A percentile compares a stretch with the other conserved stretches of the same genome.
These are phyloP conservation scores for Symphodus melops DNA, from an alignment of 2,113 vertebrate species.

Conservation along the genomic window DNA sequence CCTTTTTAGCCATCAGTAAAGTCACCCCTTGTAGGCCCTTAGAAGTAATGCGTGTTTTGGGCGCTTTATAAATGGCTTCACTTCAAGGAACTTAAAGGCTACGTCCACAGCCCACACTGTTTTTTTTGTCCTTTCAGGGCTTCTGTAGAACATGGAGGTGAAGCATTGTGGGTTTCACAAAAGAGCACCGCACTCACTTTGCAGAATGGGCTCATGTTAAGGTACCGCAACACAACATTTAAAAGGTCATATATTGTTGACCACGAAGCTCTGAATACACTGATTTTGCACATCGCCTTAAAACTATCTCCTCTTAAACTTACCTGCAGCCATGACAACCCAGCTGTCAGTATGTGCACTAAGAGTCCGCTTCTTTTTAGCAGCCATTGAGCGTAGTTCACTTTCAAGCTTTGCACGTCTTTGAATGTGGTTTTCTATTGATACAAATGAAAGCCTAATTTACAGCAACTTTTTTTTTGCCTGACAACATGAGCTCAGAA, in stretches of 20 bases:
- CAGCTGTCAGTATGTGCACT: conserved; percentile 72
- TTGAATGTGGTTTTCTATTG: neutral
- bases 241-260: too few relatives aligned
- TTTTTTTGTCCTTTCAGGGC: neutral
- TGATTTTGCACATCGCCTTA: too few relatives aligned
- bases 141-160: neutral
- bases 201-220: too few relatives aligned
- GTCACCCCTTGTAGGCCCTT: neutral
- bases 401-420: neutral
- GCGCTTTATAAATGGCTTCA: neutral
- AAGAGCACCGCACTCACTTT: too few relatives aligned
- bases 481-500: conserved; percentile 61
- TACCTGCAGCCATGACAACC: conserved; percentile 82
- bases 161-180: too few relatives aligned
- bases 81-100: neutral
- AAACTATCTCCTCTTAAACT: neutral
- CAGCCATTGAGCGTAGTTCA: conserved; percentile 60
- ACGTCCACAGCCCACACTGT: too few relatives aligned
- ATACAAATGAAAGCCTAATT: neutral
- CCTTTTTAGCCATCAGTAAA: too few relatives aligned
- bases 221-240: too few relatives aligned
- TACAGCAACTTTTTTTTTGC: neutral
- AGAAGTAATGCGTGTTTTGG: neutral
- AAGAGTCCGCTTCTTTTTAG: conserved; percentile 80
- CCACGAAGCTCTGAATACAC: too few relatives aligned